Evolutionary conservation across 92 coral and sea anemone genomes (phyloP), one percentile per base, ranked within the genome.

Genomic region (Epizoanthus ramosus): DNA sequence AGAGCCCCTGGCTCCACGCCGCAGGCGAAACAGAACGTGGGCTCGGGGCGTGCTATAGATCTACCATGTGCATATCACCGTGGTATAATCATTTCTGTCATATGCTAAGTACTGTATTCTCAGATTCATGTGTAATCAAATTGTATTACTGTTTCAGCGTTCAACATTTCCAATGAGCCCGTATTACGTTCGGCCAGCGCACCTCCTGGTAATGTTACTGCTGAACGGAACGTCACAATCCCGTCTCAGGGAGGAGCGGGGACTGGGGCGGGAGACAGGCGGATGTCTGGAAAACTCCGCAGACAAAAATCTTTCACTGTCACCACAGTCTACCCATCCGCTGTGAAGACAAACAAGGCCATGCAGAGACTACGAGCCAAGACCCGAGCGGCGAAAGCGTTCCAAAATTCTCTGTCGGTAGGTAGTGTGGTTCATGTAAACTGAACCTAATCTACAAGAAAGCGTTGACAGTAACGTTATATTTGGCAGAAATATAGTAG

Each of bases 301-400:
- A 91, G 79, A 64, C 97, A 93, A 80, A 88, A 86, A 61, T 93
- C 97, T 0, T 93, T 93, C 60, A 93, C 94, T 4, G 94, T 93
- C 0, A 93, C 97, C 1, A 88, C 94, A 6, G 93, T 93, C 4
- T 93, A 93, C 61, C 87, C 86, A 33, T 92, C 95, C 66, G 91
- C 95, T 1, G 85, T 90, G 74, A 93, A 93, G 63, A 71, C 91
- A 15, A 93, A 92, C 76, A 92, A 92, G 50, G 97, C 94, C 53
- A 86, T 93, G 54, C 97, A 93, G 75, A 93, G 91, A 79, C n/a
- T 91, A 47, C 92, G 97, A 3, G 97, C 97, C 19, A 93, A 93
- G 82, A 88, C 88, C 52, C 80, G 92, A 57, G 97, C 93, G 16
- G 92, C 94, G 0, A 93, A 94, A 33, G 91, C 95, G 43, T 89